Evolutionary conservation across 2,113 vertebrate genomes (phyloP).

Genomic region (Paramisgurnus dabryanus): DNA sequence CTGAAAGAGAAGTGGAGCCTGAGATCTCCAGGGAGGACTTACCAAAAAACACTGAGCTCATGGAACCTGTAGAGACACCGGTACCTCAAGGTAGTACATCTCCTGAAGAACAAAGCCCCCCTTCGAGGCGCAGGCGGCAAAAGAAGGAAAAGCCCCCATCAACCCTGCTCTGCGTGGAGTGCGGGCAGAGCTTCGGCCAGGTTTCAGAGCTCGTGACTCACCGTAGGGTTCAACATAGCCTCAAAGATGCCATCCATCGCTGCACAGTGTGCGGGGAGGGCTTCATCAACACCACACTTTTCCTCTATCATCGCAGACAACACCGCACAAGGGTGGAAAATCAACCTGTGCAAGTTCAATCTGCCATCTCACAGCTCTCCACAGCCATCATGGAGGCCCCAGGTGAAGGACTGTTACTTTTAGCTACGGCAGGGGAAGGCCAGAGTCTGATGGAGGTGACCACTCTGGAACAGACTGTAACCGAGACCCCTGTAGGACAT

Average conservation of each 20-base stretch:
- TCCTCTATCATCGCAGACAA: conserved; percentile 90
- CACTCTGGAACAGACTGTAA: conserved; percentile 19
- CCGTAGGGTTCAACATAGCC: conserved; percentile 80
- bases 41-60: background rate
- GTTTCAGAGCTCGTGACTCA: conserved; percentile 85
- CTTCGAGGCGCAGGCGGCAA: conserved; percentile 59
- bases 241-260: conserved; percentile 82
- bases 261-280: conserved; percentile 85
- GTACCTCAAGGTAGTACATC: background rate
- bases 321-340: conserved; percentile 67
- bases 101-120: conserved; percentile 8
- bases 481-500: conserved; percentile 29
- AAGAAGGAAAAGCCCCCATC: conserved; percentile 72
- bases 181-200: conserved; percentile 83
- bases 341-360: conserved; percentile 3
- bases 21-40: background rate
- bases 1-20: conserved; percentile 22
- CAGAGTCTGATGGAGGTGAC: conserved; percentile 50
- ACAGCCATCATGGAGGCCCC: conserved; percentile 35
- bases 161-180: conserved; percentile 86
- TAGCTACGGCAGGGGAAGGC: conserved; percentile 52
- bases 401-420: conserved; percentile 49
- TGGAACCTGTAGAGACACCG: background rate
- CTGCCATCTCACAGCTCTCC: conserved; percentile 35
- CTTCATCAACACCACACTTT: conserved; percentile 91